Evolutionary conservation across 2,797 vertebrate species (phyloP), one percentile per base, ranked within the genome.

Genomic region (Gallinago nigripennis): DNA sequence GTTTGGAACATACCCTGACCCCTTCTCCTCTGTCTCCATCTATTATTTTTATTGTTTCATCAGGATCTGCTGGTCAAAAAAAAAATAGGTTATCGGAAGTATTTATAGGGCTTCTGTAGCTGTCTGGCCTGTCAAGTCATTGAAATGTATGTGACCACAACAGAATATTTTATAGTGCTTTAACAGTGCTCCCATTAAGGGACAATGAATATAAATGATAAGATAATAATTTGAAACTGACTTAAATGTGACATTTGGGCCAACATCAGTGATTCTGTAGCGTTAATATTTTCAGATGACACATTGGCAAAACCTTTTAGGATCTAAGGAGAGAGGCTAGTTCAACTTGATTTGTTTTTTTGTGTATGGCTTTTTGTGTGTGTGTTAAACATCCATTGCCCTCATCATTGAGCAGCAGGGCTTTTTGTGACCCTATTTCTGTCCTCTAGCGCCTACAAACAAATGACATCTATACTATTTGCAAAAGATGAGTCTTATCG

Each of bases 131-230:
- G 69, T 50, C 57, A 71, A 65, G 9, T n/a, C 54, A 78, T 92
- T 35, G 43, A 91, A 80, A 83, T 39, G 10, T 24, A 37, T 69
- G n/a, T 86, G 76, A 71, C 27, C 69, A 64, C 19, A 76, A 35
- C 61, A 94, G 50, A 89, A 76, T 53, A 63, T 84, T 92, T 94
- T 72, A 54, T 77, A 43, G 27, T 50, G 54, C 23, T 90, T 12
- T 63, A 82, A 37, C 60, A 70, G 20, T 37, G 27, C 20, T 65
- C 4, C 17, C 50, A 65, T 82, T 95, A 91, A 87, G 48, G 23
- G 48, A 64, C 76, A 95, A 94, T 82, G 11, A 85, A 89, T 85
- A 82, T 68, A 91, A 93, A 87, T 80, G 28, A 35, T 57, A 73
- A 88, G 48, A 85, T 80, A 80, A 93, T 80, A 87, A 85, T 80